Evolutionary conservation across 2,113 vertebrate species (phyloP), one percentile per base, ranked within the genome.

Genomic region (Labeo catla): DNA sequence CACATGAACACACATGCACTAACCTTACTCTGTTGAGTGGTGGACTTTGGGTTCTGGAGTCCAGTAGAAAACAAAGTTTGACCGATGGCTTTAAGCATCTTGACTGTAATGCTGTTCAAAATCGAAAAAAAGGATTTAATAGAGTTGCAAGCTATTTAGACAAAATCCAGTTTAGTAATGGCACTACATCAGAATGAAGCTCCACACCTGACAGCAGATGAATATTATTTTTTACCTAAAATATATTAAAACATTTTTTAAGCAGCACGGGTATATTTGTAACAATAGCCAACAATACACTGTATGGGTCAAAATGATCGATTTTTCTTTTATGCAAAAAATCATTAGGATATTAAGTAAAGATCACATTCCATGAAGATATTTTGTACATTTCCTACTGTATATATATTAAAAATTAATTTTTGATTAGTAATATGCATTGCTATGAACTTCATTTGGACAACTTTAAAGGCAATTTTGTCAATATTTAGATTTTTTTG

Each of bases 71-170:
- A 95, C 4, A 96, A 83, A 7, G 70, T 90, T 90, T 94, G 93
- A 43, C 92, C 91, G 15, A 95, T 47, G n/a, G 94, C 81, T 89
- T 95, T 95, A 52, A 95, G 45, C 96, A 96, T 96, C 87, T 65
- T 47, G 49, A 10, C 79, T 81, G 59, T 9, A 21, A 16, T 49
- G 15, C 16, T 66, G 36, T 43, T n/a, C 45, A 34, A 8, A 13
- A n/a, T 19, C 2, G 4, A 21, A 15, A 52, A n/a, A 52, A 5
- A 6, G 3, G 0, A 21, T 5, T 28, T 34, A 39, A 39, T 12
- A 73, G 6, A 57, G 70, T 73, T 49, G 6, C 45, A 47, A 21
- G 10, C 16, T 21, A 43, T 72, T 43, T 43, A 59, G 57, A 59
- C 57, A 28, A 65, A 65, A 23, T 65, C 0, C 23, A 28, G 21